These are phyloP conservation scores for Microcebus ravelobensis DNA, from an alignment of 2,113 vertebrate species.

Conservation along the genomic window DNA sequence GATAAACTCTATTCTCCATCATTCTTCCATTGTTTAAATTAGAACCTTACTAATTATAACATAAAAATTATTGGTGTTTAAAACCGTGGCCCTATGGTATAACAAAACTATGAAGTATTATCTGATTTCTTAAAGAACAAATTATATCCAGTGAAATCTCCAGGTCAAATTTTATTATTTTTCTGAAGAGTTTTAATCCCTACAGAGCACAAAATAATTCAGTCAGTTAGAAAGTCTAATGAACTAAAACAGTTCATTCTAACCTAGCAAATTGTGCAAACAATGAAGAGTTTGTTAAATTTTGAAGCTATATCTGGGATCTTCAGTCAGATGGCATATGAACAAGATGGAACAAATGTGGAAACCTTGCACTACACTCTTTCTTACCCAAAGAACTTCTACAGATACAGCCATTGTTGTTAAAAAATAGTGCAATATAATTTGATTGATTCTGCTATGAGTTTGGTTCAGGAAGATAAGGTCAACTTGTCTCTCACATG, in stretches of 20 bases:
- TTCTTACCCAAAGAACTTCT: background rate
- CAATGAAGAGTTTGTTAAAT: background rate
- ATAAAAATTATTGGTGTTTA: background rate
- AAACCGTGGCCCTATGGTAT: background rate
- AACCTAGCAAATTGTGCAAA: background rate
- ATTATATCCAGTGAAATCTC: slow-evolving; percentile 17
- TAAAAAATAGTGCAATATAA: background rate
- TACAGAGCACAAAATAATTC: background rate
- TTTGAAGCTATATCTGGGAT: background rate
- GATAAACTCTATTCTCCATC: background rate
- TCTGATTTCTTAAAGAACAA: slow-evolving; percentile 46
- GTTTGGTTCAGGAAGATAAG: background rate
- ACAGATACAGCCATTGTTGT: background rate
- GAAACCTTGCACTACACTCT: background rate
- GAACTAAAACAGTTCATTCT: background rate
- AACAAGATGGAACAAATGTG: background rate
- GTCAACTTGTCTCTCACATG: background rate
- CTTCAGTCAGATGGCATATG: background rate
- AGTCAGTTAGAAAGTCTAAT: background rate
- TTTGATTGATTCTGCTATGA: background rate
- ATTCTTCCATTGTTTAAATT: background rate
- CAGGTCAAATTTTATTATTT: slow-evolving; percentile 17
- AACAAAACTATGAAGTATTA: background rate
- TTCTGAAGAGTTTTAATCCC: slow-evolving; percentile 12
- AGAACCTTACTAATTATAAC: background rate